A percentile compares a stretch with the other conserved stretches of the same genome.
Conservation (phyloP, 2,888 invertebrate species). For the Amblyjoppa proteus region DNA sequence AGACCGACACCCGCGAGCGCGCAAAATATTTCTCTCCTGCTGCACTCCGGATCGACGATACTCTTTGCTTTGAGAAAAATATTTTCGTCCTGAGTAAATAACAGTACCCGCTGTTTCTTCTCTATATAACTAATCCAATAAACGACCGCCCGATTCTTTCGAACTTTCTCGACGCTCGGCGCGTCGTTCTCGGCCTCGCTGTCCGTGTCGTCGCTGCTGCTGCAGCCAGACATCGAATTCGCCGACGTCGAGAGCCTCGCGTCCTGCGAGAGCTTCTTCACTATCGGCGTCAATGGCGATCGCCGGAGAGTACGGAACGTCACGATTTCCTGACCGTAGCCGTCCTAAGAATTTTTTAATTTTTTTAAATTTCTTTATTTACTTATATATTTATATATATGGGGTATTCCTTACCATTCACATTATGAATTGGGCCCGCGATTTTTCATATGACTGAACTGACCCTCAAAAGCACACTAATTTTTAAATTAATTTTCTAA, state of each 20-base stretch:
- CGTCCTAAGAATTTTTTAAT: slow-evolving; percentile 83
- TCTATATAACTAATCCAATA: slow-evolving; percentile 94
- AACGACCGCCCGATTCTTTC: slow-evolving; percentile 91
- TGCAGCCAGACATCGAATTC: slow-evolving; percentile 82
- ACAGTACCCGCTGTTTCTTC: slow-evolving; percentile 90
- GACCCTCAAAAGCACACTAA: too few species aligned
- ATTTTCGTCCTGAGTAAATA: slow-evolving; percentile 91
- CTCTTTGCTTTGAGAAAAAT: slow-evolving; percentile 84
- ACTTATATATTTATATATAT: background rate
- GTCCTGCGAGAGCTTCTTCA: slow-evolving; percentile 67
- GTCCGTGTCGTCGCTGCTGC: slow-evolving; percentile 88
- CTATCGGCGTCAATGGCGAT: slow-evolving; percentile 66
- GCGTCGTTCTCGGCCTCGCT: slow-evolving; percentile 71
- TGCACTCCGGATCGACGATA: slow-evolving; percentile 88
- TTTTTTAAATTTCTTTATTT: background rate
- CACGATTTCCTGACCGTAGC: slow-evolving; percentile 89
- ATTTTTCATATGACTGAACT: too few species aligned
- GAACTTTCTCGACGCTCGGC: slow-evolving; percentile 84
- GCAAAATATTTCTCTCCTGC: slow-evolving; percentile 89
- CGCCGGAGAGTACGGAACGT: slow-evolving; percentile 85
- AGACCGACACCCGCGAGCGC: slow-evolving; percentile 90
- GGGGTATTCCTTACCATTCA: too few species aligned
- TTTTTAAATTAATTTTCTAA: too few species aligned
- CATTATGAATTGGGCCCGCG: too few species aligned
- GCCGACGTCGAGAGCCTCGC: slow-evolving; percentile 67